Base-by-base conservation (phyloP, 2,888 invertebrate genomes). In the Gasteruption jaculator region DNA sequence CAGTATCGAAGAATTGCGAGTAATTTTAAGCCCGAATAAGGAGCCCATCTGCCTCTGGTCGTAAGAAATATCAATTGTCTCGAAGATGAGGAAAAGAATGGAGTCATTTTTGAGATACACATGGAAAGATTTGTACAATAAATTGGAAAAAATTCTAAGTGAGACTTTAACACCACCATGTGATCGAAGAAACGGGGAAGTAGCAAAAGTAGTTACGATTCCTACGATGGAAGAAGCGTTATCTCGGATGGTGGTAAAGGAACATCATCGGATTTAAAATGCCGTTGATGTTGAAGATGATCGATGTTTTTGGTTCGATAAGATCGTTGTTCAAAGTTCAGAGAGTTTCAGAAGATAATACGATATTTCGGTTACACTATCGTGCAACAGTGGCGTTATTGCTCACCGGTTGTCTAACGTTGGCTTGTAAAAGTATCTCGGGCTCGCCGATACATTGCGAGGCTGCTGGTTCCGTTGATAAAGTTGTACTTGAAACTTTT, bases 401-500 rank as follows among this genome's bases (percentile, higher is more conserved):
- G 32, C 58, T 76, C 30, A 72, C 73, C 25, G 74, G 75, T 46
- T 74, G 74, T 48, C 62, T 76, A 32, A 75, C 77, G 15, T 68
- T 77, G 25, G 76, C 76, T 3, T 76, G 57, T 65, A 75, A 65
- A 61, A 70, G 70, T 46, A 59, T 70, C 36, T 70, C 69, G 32
- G 70, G 70, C 30, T 70, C 70, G 41, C 70, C 70, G 14, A 76
- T 76, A 41, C 74, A 76, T 53, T 71, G 70, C 57, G 70, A 71
- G 52, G 60, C 65, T 12, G 52, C 60, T 40, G 69, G 70, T n/a
- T 57, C 73, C 40, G 73, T 76, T 33, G 74, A 74, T 54, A 72
- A 87, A 74, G 86, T 86, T 73, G 89, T 90, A 38, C 74, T 91
- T 63, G 90, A 91, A 75, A 91, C 91, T 14, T 91, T 87, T 75